Base-by-base conservation (phyloP, 1,140 invertebrate genomes). In the Platyura marginata region DNA sequence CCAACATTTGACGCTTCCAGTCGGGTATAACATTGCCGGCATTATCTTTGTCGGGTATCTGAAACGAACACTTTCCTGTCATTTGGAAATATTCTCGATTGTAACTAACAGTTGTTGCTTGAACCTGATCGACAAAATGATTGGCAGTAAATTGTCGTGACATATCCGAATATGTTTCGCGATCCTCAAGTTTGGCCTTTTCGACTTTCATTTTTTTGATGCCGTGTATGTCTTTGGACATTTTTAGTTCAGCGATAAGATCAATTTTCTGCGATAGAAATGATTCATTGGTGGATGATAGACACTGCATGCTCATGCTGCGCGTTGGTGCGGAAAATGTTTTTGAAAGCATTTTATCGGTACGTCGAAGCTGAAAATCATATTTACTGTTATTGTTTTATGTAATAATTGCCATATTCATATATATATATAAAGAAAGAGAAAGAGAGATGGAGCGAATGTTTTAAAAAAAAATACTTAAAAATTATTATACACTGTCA, bases 1-100 rank as follows among this genome's bases (percentile, higher is more conserved):
- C 90, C 56, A 94, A 54, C 84, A 96, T 91, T 63, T 94, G 88
- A 19, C 89, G 64, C 59, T 93, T 93, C 90, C 91, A 94, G 16
- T 79, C 79, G 10, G 90, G 90, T 54, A 94, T 92, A 16, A 77
- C 63, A 50, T 85, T 86, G 11, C 90, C 90, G n/a, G 81, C 75
- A 32, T 76, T 74, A 55, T 94, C 90, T 42, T 77, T 79, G 51
- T 89, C 83, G 2, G 89, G 88, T 47, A 95, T 81, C 84, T 93
- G 65, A 33, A 13, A 29, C 6, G 6, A 6, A 29, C 25, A 29
- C 25, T 29, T 29, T 6, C 6, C 13, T 29, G 25, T 29, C 25
- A 13, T 39, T 39, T 39, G 16, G 6, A 36, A n/a, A 36, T 36
- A 6, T 13, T 8, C 25, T 36, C 34, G 10, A 8, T 6, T n/a